These are phyloP conservation scores for Anadara kagoshimensis DNA, from an alignment of 1,140 invertebrate genomes.

Conservation along the genomic window DNA sequence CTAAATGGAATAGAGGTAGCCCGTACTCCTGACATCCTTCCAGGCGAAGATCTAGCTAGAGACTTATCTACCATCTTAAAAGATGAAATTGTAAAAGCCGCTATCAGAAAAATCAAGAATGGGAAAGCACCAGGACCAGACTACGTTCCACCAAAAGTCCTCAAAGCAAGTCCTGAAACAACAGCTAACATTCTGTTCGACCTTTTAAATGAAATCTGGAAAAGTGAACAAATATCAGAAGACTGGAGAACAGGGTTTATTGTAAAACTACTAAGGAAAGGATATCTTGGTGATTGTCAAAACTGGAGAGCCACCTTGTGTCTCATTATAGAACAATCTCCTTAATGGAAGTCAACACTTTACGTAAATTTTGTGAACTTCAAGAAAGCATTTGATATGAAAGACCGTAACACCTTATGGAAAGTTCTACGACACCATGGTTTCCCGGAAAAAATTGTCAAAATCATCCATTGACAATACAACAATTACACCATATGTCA, in stretches of 20 bases:
- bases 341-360: too few relatives aligned
- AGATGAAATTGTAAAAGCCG: slow-evolving; percentile 32
- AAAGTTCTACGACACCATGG: too few relatives aligned
- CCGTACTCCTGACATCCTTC: not conserved
- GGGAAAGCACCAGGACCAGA: too few relatives aligned
- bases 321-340: too few relatives aligned
- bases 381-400: too few relatives aligned
- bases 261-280: slow-evolving; percentile 38
- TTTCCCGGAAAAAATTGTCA: too few relatives aligned
- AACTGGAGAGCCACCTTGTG: slow-evolving; percentile 39
- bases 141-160: too few relatives aligned
- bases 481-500: too few relatives aligned
- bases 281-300: slow-evolving; percentile 22
- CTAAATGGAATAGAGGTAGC: not conserved
- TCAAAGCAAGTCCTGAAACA: too few relatives aligned
- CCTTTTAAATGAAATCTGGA: slow-evolving; percentile 36
- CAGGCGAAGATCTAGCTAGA: not conserved
- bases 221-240: slow-evolving; percentile 19
- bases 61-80: slow-evolving; percentile 19
- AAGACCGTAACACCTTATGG: too few relatives aligned
- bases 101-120: slow-evolving; percentile 18
- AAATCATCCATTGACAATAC: too few relatives aligned
- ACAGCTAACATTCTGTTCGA: slow-evolving; percentile 10
- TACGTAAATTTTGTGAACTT: too few relatives aligned
- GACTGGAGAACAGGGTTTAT: slow-evolving; percentile 32